Base-by-base conservation (phyloP, 1,140 invertebrate genomes). In the Hestina assimilis region DNA sequence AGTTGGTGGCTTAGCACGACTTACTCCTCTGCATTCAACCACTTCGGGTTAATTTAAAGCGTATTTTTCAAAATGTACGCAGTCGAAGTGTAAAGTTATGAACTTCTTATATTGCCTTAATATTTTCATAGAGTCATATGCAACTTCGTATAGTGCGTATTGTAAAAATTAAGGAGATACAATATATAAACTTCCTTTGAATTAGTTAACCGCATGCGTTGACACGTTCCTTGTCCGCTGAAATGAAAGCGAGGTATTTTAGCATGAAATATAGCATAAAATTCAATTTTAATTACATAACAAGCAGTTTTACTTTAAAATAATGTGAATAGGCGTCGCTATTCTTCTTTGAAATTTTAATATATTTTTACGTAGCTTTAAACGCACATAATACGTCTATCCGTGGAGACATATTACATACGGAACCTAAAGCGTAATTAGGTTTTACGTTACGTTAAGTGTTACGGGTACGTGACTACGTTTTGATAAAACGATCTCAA, bases 1-100 rank as follows among this genome's bases (percentile, higher is more conserved):
- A 59, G 41, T 58, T 50, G 35, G 26, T 31, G 48, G 56, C 48
- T 57, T 57, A 57, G 42, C 35, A 57, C 48, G 31, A 45, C 31
- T 59, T 59, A 31, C 56, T 52, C 40, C 55, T 28, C 21, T 50
- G 55, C 46, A 45, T 59, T 47, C 15, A 52, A 50, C 48, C 31
- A 28, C 43, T 46, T 56, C 43, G 43, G 24, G 35, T 42, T 46
- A 47, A 56, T 38, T 45, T 43, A 17, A 40, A 41, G 21, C 31
- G 24, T 46, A n/a, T 47, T 47, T 40, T 11, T 20, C 23, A 29
- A 56, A 41, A 23, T 46, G 21, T 38, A 26, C 20, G 23, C 20
- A 29, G n/a, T 14, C 8, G 4, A 29, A 2, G n/a, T n/a, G n/a
- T n/a, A n/a, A n/a, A n/a, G n/a, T n/a, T n/a, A n/a, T n/a, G n/a